Evolutionary conservation across 2,888 invertebrate genomes (phyloP), one percentile per base, ranked within the genome.

Genomic region (Slavum lentiscoides): DNA sequence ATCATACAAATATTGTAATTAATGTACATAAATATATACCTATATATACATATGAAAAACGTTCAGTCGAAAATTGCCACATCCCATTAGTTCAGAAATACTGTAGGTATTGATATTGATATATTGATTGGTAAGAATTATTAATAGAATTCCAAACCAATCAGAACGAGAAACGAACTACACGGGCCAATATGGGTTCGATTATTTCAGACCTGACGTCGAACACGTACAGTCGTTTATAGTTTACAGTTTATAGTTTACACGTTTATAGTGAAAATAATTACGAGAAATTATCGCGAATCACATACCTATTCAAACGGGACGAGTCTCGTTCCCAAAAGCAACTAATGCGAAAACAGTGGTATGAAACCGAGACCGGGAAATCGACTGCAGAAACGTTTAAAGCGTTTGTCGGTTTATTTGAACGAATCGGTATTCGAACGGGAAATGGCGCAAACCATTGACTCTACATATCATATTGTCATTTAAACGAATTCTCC

Each of bases 371-470:
- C 19, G n/a, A n/a, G n/a, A 43, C 2, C 2, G 13, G 43, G 30
- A 19, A 19, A 68, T 30, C 4, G 4, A 49, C 8, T 0, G 6
- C 11, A 19, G n/a, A 43, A 68, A 43, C 9, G 15, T 11, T 39
- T 74, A 39, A 37, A 64, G 17, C 23, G 59, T 66, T 59, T 13
- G 6, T 11, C 17, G n/a, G 55, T 11, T 55, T 58, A 72, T 80
- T 72, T 66, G n/a, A 43, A 80, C 23, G 15, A 72, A 43, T 43
- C 13, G 13, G 0, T 43, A 66, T 66, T 61, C 58, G 30, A 66
- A 80, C 30, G 66, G 70, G 64, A 80, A 80, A 80, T 80, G 80
- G 80, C 80, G 80, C 80, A 80, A 80, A 80, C 72, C 64, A 55
- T 19, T 3, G 9, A 72, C 39, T 64, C 13, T 66, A 13, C 15